phyloP scores from a whole-genome alignment of 2,797 vertebrate genomes.

The Tauraco hartlaubi region DNA sequence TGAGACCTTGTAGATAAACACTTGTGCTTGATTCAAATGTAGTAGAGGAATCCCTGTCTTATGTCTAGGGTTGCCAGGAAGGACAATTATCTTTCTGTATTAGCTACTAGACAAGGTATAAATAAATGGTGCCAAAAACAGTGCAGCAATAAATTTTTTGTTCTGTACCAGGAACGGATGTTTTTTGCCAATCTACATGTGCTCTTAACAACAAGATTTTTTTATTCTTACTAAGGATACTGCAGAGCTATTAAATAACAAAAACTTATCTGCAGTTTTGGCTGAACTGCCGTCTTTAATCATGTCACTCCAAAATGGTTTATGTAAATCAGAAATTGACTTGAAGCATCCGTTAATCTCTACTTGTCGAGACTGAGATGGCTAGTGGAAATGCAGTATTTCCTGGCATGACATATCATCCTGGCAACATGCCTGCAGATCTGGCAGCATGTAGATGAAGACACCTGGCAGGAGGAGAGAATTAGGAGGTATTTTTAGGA shows the following conservation, averaged over 20 bases:
- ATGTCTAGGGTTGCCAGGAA: not conserved
- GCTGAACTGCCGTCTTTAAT: not conserved
- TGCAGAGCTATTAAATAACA: not conserved
- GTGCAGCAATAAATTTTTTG: not conserved
- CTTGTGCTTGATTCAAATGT: not conserved
- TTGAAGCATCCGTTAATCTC: not conserved
- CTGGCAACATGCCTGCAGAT: not conserved
- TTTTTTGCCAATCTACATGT: not conserved
- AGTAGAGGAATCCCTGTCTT: not conserved
- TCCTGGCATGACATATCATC: not conserved
- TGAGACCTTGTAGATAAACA: not conserved
- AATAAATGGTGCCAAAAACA: not conserved
- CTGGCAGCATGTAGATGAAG: not conserved
- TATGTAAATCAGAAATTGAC: not conserved
- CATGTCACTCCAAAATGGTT: not conserved
- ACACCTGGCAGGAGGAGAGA: not conserved
- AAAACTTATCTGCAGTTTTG: not conserved
- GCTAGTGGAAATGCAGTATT: not conserved
- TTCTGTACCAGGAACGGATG: not conserved
- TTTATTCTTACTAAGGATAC: not conserved
- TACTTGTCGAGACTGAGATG: not conserved
- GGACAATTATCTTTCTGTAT: not conserved
- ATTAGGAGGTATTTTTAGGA: not conserved
- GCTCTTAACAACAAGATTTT: not conserved
- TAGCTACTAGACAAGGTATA: not conserved